Conservation (phyloP, 2,797 vertebrate genomes). For the Cottoperca gobio region DNA sequence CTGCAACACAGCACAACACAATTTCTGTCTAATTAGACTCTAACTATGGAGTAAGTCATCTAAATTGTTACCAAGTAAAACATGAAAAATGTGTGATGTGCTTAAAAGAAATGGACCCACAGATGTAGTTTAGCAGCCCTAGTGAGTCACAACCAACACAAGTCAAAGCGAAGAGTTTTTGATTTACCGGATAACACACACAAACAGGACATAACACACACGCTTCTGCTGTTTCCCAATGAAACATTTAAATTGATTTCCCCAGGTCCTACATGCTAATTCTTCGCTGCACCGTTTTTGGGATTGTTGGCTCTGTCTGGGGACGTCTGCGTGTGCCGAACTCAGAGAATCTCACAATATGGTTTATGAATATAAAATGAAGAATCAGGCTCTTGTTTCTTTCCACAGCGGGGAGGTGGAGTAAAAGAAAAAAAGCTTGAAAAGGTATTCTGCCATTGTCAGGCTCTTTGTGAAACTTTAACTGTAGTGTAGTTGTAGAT, state of each 20-base stretch:
- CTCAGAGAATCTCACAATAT: slow-evolving; percentile 21
- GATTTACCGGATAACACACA: background rate
- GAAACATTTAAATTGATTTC: slow-evolving; percentile 23
- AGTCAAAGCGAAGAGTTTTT: slow-evolving; percentile 11
- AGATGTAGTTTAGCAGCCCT: slow-evolving; percentile 5
- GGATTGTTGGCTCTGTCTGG: slow-evolving; percentile 19
- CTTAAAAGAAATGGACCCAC: slow-evolving; percentile 18
- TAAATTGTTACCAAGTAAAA: slow-evolving; percentile 11
- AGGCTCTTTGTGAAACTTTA: slow-evolving; percentile 55
- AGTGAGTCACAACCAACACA: slow-evolving; percentile 8
- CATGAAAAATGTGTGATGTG: background rate
- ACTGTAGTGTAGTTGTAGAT: slow-evolving; percentile 65
- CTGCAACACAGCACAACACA: background rate
- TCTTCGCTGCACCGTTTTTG: slow-evolving; percentile 20
- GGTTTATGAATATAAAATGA: slow-evolving; percentile 41
- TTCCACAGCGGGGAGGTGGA: slow-evolving; percentile 15
- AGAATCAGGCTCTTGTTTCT: slow-evolving; percentile 25
- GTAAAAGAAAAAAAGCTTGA: background rate
- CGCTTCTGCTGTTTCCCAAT: slow-evolving; percentile 2
- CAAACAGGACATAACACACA: slow-evolving; percentile 13
- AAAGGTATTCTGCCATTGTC: slow-evolving; percentile 27
- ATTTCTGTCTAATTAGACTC: background rate
- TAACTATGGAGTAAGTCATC: background rate
- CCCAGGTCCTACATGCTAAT: slow-evolving; percentile 10
- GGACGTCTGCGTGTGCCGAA: slow-evolving; percentile 13